Evolutionary conservation across 2,888 invertebrate species (phyloP), one percentile per base, ranked within the genome.

Genomic region (Lasioglossum malachurum): DNA sequence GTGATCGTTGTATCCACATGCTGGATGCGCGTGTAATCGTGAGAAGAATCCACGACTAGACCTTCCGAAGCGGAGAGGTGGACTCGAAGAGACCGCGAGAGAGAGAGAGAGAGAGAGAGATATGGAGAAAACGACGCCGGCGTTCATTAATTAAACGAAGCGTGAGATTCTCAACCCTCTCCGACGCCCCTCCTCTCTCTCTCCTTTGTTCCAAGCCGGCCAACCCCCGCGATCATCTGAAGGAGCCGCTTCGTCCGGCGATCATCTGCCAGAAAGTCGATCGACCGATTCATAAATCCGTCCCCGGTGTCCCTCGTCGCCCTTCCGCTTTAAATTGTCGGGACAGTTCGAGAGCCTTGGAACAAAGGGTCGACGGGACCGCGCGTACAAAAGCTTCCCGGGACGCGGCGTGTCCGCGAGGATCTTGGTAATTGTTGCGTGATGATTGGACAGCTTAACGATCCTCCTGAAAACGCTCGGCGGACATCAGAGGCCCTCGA

Each of bases 141-240:
- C 92, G 92, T 93, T 94, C 94, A 94, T 95, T 94, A 94, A 95
- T 94, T 93, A 94, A 95, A 93, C 93, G 91, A 94, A 94, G 94
- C 94, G 95, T 94, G 93, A 94, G 94, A 94, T 94, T 93, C 93
- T 92, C 93, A 92, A 91, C 91, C 93, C 90, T 91, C 80, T 81
- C 86, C 76, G 73, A 80, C 71, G 79, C 74, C 57, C 77, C 82
- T 78, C 80, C 78, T 77, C 31, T 31, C 35, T 35, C 60, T 75
- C 80, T 78, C 87, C 92, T 93, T 93, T 93, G 90, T 90, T 90
- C 90, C 83, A 83, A 78, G 73, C 84, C 87, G 85, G 87, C 83
- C 89, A 90, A 90, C 90, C 89, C 89, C 89, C 82, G 75, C 67
- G 89, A 89, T 92, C 91, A 89, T 92, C 91, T 87, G 87, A 93